Percentiles rank a stretch among this genome's conserved stretches.
Conservation (phyloP, 2,113 vertebrate genomes). For the Montifringilla adamsi region DNA sequence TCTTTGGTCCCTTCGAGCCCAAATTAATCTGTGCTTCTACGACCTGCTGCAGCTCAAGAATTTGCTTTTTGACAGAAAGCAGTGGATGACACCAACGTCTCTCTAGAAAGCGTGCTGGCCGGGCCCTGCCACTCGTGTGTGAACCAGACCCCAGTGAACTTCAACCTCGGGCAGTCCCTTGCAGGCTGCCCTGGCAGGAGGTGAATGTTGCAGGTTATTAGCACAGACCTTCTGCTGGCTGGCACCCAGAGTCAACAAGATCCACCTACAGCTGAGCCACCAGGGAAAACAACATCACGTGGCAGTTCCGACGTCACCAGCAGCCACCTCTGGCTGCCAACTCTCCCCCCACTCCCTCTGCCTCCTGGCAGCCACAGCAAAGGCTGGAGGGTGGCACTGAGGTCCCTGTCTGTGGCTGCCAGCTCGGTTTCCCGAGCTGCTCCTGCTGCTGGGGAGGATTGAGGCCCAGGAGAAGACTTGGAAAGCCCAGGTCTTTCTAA, state of each 20-base stretch:
- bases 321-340: background rate
- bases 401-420: fast-evolving
- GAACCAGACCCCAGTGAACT: constrained; percentile 44
- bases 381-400: background rate
- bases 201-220: background rate
- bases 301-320: background rate
- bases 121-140: background rate
- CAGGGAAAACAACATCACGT: constrained; percentile 50
- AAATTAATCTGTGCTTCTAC: background rate
- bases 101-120: background rate
- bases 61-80: fast-evolving
- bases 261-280: constrained; percentile 49
- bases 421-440: fast-evolving
- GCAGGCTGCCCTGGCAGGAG: background rate
- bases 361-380: background rate
- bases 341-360: background rate
- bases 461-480: background rate
- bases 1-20: background rate
- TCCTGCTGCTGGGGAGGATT: background rate
- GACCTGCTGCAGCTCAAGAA: background rate
- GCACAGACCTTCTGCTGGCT: constrained; percentile 27
- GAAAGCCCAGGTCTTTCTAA: constrained; percentile 28
- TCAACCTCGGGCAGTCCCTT: background rate
- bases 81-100: fast-evolving
- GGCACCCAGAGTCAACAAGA: constrained; percentile 56